phyloP scores from a whole-genome alignment of 2,113 vertebrate genomes.

The Trochalopteron elliotii region DNA sequence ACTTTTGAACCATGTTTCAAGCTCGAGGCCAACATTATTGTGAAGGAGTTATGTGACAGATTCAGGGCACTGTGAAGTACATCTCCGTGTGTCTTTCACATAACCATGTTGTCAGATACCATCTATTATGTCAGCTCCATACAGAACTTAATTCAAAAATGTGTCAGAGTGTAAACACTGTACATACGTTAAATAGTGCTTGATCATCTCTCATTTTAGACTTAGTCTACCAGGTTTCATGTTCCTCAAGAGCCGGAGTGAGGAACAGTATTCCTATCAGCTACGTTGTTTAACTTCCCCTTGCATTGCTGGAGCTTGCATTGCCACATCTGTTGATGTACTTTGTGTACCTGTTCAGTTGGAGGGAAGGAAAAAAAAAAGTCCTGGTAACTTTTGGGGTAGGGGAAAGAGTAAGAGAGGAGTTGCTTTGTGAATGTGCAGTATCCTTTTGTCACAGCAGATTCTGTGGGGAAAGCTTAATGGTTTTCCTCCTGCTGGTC shows the following conservation, averaged over 20 bases:
- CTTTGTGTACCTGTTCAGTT: neutral
- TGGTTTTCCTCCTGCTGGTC: neutral
- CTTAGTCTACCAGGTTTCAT: neutral
- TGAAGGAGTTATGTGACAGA: neutral
- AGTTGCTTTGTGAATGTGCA: neutral
- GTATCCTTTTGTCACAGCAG: neutral
- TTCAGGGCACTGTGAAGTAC: neutral
- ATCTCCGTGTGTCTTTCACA: neutral
- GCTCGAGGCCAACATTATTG: neutral
- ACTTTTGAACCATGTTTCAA: neutral
- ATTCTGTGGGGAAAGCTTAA: neutral
- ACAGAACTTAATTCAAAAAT: neutral
- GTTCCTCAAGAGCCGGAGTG: neutral
- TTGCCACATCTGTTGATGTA: neutral
- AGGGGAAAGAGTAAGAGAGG: neutral
- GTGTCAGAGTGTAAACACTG: neutral
- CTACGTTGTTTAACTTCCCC: neutral
- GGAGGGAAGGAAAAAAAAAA: neutral
- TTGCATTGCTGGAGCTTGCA: neutral
- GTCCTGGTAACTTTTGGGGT: neutral
- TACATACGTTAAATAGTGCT: neutral
- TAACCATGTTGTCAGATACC: neutral
- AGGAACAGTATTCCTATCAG: fast-evolving
- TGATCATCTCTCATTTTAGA: neutral
- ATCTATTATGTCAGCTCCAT: neutral